Evolutionary conservation across 1,140 invertebrate genomes (phyloP), one percentile per base, ranked within the genome.

Genomic region (Panulirus ornatus): DNA sequence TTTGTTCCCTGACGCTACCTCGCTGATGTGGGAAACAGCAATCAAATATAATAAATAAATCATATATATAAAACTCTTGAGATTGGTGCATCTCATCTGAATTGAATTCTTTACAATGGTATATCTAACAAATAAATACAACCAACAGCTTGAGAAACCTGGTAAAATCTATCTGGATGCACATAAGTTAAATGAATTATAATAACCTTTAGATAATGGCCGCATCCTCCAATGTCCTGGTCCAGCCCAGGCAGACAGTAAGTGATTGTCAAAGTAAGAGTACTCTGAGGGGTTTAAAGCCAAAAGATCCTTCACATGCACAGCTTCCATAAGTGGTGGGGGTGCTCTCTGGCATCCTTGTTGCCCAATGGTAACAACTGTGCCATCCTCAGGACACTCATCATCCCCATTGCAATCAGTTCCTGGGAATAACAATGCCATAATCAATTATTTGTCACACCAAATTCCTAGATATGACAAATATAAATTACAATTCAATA

Each of bases 161-260:
- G 51, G 51, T n/a, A n/a, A n/a, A n/a, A n/a, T n/a, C n/a, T n/a
- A n/a, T n/a, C n/a, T n/a, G n/a, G n/a, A n/a, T n/a, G n/a, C n/a
- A n/a, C n/a, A n/a, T n/a, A n/a, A n/a, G n/a, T n/a, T n/a, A n/a
- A n/a, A 58, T 58, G 22, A 11, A 76, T 30, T n/a, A 38, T 58
- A 71, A 88, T 14, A 30, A 92, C 92, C 92, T 93, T 93, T 94
- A 51, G 92, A 92, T 94, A 95, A 92, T 91, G 95, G 94, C 93
- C 95, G 95, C 27, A 96, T 94, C 92, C 96, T 96, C 97, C 97
- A 97, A 93, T 97, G 96, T 51, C 95, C 93, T 40, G 96, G 96
- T 0, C 97, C 96, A 54, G 96, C 96, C 97, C 96, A 97, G 58
- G 96, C 95, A 86, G 94, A 94, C 22, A 96, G 92, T 38, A 95